These are phyloP conservation scores for Perca schrenkii DNA, from an alignment of 2,113 vertebrate genomes.

Conservation along the genomic window DNA sequence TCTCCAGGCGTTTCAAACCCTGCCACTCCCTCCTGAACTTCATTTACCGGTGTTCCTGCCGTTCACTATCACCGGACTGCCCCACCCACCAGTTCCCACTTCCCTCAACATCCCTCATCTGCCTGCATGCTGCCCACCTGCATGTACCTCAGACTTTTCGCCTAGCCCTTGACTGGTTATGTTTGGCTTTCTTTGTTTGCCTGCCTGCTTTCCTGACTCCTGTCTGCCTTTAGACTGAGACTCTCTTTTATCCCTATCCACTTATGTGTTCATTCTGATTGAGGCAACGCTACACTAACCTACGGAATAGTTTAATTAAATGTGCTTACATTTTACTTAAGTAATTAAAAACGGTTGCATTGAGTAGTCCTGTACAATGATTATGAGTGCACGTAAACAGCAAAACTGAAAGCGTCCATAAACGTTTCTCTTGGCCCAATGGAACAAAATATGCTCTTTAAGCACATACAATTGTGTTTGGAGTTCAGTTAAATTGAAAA, in stretches of 20 bases:
- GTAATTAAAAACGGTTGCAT: background rate
- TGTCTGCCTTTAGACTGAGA: too few relatives aligned
- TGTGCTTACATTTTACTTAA: background rate
- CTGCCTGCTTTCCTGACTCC: too few relatives aligned
- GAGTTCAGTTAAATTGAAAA: background rate
- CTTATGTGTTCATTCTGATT: background rate
- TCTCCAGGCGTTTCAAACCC: background rate
- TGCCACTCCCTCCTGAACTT: background rate
- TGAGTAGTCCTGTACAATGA: background rate
- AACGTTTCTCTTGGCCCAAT: background rate
- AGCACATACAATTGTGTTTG: background rate
- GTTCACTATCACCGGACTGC: background rate
- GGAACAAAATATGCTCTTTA: background rate
- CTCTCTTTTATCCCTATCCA: too few relatives aligned
- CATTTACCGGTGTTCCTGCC: background rate
- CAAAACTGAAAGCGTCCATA: background rate
- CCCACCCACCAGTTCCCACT: background rate
- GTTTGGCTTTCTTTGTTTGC: too few relatives aligned
- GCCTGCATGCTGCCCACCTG: too few relatives aligned
- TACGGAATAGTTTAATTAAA: background rate
- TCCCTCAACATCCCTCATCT: too few relatives aligned
- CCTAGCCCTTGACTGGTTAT: too few relatives aligned
- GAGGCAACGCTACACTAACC: background rate
- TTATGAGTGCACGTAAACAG: background rate
- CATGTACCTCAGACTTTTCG: too few relatives aligned